Base-by-base conservation (phyloP, 2,113 vertebrate genomes). In the Seriola rivoliana region DNA sequence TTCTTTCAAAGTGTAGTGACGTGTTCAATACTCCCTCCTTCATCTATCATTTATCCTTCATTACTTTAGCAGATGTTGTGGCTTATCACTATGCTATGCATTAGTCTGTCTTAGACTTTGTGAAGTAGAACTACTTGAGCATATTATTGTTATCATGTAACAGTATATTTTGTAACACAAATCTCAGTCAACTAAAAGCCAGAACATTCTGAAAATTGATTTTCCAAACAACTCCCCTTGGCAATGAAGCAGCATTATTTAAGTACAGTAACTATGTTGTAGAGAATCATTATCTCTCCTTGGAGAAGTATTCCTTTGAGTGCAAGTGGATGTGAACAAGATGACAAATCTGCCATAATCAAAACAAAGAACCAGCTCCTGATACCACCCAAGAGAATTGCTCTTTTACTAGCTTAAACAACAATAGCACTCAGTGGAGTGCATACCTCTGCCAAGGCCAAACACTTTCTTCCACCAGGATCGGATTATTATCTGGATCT, bases 41-140 rank as follows among this genome's bases (percentile, higher is more conserved):
- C 38, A 78, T 67, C 60, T 38, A 48, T 80, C 57, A 84, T 75
- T 48, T 68, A 54, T 69, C 16, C 23, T 25, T 23, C 55, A 63
- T 76, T 73, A 66, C 11, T 63, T 62, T 29, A 64, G 58, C 40
- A 59, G 42, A 75, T 59, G 59, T 52, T 76, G 11, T 1, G 1
- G 75, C 25, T 12, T 52, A 29, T 64, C 48, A 50, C 46, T 11
- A 16, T 12, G 2, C 36, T 40, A 36, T 13, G 10, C 19, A 63
- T 50, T 29, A 25, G 19, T 66, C 65, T 38, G 19, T 23, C 7
- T 62, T 19, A n/a, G 65, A 71, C 42, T 38, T 63, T 48, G 32
- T 32, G 5, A 52, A 25, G 65, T 17, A 23, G 14, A 59, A 76
- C 59, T 23, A 71, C 23, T 54, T 34, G 23, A 42, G 34, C 13